A percentile compares a stretch with the other conserved stretches of the same genome.
These are phyloP conservation scores for Pteronura brasiliensis DNA, from an alignment of 2,113 vertebrate species.

Conservation along the genomic window DNA sequence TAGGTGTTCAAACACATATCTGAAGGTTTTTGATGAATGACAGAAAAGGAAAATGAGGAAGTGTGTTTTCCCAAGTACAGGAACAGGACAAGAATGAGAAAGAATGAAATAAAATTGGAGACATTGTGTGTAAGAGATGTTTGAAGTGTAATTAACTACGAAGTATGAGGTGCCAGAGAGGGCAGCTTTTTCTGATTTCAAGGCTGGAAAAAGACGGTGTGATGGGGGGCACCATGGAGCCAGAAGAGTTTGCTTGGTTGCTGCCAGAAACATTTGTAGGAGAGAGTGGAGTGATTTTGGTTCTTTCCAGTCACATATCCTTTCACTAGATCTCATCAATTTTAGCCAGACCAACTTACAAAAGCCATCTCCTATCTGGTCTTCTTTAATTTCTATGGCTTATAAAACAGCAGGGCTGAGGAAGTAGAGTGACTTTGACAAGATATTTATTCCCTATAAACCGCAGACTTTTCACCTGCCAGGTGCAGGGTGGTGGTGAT, in stretches of 20 bases:
- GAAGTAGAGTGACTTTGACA: background rate
- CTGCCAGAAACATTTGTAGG: background rate
- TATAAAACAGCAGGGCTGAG: background rate
- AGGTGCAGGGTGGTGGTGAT: background rate
- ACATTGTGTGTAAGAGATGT: background rate
- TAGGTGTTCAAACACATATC: background rate
- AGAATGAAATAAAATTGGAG: conserved; percentile 18
- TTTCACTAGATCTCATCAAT: background rate
- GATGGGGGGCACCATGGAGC: background rate
- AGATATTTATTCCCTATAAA: background rate
- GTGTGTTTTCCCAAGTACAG: background rate
- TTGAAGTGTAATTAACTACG: background rate
- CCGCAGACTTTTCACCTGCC: background rate
- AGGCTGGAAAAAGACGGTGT: background rate
- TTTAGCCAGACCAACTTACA: background rate
- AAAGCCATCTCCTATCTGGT: background rate
- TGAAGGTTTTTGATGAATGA: background rate
- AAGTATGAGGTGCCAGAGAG: background rate
- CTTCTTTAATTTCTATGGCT: background rate
- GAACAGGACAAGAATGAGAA: background rate
- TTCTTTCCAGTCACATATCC: background rate
- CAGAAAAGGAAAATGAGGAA: background rate
- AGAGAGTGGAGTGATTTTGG: background rate
- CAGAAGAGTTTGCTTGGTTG: background rate
- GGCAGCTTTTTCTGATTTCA: background rate